These are phyloP conservation scores for Vandiemenella viatica DNA, from an alignment of 2,888 invertebrate genomes.

Conservation along the genomic window DNA sequence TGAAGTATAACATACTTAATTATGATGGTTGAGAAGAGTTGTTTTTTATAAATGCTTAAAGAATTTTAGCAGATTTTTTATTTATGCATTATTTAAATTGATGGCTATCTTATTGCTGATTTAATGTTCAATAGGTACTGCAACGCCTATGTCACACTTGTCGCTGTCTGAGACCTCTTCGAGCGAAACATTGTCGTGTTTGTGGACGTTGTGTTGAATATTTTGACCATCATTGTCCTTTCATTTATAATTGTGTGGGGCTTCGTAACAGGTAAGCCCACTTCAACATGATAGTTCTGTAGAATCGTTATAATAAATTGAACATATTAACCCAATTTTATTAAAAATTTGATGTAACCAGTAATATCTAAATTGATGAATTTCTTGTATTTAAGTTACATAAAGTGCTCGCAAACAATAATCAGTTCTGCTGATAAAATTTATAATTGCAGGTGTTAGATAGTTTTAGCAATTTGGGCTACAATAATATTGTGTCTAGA, in stretches of 20 bases:
- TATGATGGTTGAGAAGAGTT: no score
- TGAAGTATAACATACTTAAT: no score
- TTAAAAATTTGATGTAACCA: not conserved
- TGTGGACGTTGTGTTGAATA: constrained; percentile 71
- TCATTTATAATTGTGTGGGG: constrained; percentile 89
- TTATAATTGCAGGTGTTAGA: no score
- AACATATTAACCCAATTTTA: not conserved
- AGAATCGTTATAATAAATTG: not conserved
- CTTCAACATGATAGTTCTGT: not conserved
- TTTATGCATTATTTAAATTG: no score
- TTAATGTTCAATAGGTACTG: no score
- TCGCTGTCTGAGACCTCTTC: constrained; percentile 66
- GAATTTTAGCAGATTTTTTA: no score
- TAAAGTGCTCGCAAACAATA: no score
- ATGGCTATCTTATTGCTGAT: no score
- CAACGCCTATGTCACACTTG: constrained; percentile 83
- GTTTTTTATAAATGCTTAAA: no score
- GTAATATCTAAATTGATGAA: not conserved
- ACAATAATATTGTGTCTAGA: no score
- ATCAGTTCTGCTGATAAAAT: no score
- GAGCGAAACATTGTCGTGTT: constrained; percentile 84
- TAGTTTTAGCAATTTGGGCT: no score
- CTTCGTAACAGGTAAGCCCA: constrained; percentile 60
- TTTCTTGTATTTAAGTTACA: not conserved
- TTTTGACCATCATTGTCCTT: constrained; percentile 91